phyloP scores from a whole-genome alignment of 2,888 invertebrate genomes.

The Malachius bipustulatus region DNA sequence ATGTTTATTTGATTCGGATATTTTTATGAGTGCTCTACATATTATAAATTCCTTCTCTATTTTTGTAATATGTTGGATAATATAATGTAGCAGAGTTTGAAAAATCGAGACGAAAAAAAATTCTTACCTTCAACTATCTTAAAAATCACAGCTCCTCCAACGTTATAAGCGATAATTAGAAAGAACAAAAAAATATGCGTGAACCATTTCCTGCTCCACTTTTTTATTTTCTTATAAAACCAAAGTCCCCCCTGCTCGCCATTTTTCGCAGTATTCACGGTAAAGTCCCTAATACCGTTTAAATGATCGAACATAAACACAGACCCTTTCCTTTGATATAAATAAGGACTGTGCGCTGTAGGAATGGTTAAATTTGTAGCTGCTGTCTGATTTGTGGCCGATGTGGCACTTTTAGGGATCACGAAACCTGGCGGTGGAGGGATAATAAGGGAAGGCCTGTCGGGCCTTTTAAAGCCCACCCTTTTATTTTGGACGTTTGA shows the following conservation, averaged over 20 bases:
- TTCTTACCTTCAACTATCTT: constrained; percentile 62
- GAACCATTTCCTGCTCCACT: constrained; percentile 74
- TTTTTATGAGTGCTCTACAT: too few relatives aligned
- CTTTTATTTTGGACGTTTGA: constrained; percentile 14
- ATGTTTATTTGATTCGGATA: too few relatives aligned
- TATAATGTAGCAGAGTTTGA: too few relatives aligned
- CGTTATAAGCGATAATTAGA: constrained; percentile 65
- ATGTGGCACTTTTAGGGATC: constrained; percentile 4
- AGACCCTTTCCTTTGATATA: constrained; percentile 56
- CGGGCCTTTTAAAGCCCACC: constrained; percentile 23
- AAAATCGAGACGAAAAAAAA: too few relatives aligned
- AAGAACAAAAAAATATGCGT: constrained; percentile 76
- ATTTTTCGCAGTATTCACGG: constrained; percentile 66
- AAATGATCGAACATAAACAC: constrained; percentile 70
- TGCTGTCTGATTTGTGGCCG: constrained; percentile 8
- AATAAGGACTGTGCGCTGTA: constrained; percentile 25
- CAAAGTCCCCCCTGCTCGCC: constrained; percentile 75
- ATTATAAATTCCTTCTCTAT: too few relatives aligned
- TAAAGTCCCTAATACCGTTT: constrained; percentile 50
- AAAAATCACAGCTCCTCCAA: constrained; percentile 72
- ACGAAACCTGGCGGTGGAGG: constrained; percentile 23
- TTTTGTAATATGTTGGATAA: too few relatives aligned
- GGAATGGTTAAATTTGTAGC: constrained; percentile 9
- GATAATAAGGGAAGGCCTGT: constrained; percentile 29
- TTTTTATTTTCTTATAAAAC: constrained; percentile 64